phyloP scores from a whole-genome alignment of 92 coral and sea anemone genomes.

The Porites rus region DNA sequence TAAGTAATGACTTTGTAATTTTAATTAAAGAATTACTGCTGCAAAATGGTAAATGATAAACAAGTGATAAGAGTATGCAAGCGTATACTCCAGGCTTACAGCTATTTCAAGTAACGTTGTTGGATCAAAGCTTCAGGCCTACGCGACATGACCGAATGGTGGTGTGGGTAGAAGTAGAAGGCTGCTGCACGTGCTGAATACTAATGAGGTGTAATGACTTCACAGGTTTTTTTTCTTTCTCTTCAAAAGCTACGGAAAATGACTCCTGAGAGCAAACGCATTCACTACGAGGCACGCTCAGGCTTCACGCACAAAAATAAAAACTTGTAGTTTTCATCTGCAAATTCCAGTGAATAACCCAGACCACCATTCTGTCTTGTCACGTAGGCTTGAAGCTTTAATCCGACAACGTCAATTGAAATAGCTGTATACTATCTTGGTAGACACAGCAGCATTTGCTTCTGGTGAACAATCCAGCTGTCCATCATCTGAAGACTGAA shows the following conservation, averaged over 20 bases:
- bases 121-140: constrained; percentile 1
- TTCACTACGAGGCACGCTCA: not conserved
- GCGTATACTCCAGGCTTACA: not conserved
- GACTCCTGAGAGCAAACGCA: not conserved
- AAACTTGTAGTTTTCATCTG: constrained; percentile 19
- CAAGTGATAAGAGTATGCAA: too few species aligned
- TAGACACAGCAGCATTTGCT: too few species aligned
- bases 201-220: not conserved
- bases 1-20: too few species aligned
- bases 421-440: too few species aligned
- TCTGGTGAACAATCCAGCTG: too few species aligned
- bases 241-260: constrained; percentile 17
- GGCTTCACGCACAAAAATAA: constrained; percentile 5
- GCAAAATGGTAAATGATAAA: too few species aligned
- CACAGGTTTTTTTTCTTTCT: constrained; percentile 20
- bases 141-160: constrained; percentile 4
- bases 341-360: constrained; percentile 25
- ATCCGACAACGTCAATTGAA: not conserved
- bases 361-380: constrained; percentile 20
- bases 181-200: constrained; percentile 16
- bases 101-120: constrained; percentile 16
- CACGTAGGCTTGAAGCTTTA: constrained; percentile 14
- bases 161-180: constrained; percentile 7
- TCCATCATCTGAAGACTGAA: too few species aligned
- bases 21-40: too few species aligned